These are phyloP conservation scores for Galeopsomyia nigrocyanea DNA, from an alignment of 2,888 invertebrate genomes.

Conservation along the genomic window DNA sequence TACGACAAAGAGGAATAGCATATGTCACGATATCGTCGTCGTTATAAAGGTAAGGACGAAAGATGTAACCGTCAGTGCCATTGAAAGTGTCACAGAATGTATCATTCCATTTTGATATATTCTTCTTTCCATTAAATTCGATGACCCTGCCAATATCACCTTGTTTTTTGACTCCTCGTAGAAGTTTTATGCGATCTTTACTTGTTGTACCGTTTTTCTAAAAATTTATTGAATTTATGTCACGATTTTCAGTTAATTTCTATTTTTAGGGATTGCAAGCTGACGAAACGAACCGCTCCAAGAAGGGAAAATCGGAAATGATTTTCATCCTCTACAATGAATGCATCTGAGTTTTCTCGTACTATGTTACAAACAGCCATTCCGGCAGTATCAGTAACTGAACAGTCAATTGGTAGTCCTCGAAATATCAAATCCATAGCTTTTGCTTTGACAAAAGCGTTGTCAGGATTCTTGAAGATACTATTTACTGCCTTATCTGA, in stretches of 20 bases:
- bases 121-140: no score
- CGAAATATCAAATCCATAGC: slow-evolving; percentile 82
- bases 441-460: slow-evolving; percentile 75
- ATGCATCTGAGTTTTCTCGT: slow-evolving; percentile 73
- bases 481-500: slow-evolving; percentile 76
- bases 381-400: slow-evolving; percentile 81
- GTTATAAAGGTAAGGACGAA: no score
- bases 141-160: slow-evolving; percentile 37
- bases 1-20: slow-evolving; percentile 43
- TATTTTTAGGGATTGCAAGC: no score
- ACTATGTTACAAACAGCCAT: slow-evolving; percentile 81
- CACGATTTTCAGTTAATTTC: no score
- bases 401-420: slow-evolving; percentile 81
- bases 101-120: no score
- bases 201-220: not conserved
- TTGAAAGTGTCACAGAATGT: slow-evolving; percentile 36
- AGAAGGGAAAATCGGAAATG: slow-evolving; percentile 74
- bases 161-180: no score
- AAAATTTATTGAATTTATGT: no score
- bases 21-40: no score
- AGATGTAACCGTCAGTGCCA: no score
- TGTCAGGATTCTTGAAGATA: slow-evolving; percentile 76
- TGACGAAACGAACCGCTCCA: no score
- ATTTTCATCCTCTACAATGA: slow-evolving; percentile 81
- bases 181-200: not conserved